Evolutionary conservation across 2,888 invertebrate genomes (phyloP), one percentile per base, ranked within the genome.

Genomic region (Drosophila pseudotakahashii): DNA sequence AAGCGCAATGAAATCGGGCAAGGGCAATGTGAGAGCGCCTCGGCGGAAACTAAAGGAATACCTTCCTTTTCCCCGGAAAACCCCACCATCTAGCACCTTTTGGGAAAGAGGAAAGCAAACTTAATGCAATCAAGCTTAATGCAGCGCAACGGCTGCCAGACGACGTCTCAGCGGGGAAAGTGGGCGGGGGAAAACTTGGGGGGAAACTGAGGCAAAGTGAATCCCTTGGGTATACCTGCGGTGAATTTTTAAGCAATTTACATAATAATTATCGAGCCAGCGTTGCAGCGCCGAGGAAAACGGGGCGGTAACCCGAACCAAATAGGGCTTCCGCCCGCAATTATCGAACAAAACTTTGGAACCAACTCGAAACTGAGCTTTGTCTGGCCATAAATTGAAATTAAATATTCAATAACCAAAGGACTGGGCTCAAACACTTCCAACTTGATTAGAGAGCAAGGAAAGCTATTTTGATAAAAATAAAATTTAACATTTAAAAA

Each of bases 61-160:
- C 26, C 23, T 7, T 9, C 19, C n/a, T 2, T 0, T 11, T 7
- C 14, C 51, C 4, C 5, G 32, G 7, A 47, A 47, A n/a, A 36
- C 11, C 53, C 62, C 16, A 16, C 30, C 10, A 13, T 13, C 32
- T 7, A 36, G 13, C 47, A 32, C 39, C 68, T 23, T 23, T 66
- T 45, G 67, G 67, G 39, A 63, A 68, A 72, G 81, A 60, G 81
- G 54, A 83, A 83, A 80, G 86, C 74, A 88, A 83, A 88, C 88
- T 76, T 88, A 88, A 84, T 88, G 89, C 85, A 87, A 84, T 87
- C 85, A 84, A 71, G 87, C 81, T 75, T 79, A 84, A 87, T 81
- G 89, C 78, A 81, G 79, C 72, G 72, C 68, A 63, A 83, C 86
- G 86, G 66, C 80, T 82, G 77, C 72, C 57, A 82, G 75, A 57